Percentiles rank a stretch among this genome's conserved stretches.
phyloP scores from a whole-genome alignment of 1,140 invertebrate genomes.

The Gyrodactylus salaris region DNA sequence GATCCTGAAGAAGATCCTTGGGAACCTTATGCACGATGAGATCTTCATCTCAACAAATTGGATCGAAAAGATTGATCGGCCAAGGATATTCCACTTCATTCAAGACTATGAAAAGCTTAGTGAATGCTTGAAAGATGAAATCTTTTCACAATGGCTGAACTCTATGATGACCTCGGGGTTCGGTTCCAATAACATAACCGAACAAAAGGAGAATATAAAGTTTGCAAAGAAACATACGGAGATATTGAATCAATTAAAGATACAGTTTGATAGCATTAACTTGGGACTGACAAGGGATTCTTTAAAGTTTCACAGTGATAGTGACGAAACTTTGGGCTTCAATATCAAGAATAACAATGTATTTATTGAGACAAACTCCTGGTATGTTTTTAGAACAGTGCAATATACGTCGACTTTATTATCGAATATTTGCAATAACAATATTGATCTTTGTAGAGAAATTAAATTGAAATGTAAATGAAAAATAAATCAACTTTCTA shows the following conservation, averaged over 20 bases:
- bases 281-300: background rate
- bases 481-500: no score
- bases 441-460: background rate
- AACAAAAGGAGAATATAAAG: background rate
- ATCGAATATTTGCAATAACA: background rate
- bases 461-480: background rate
- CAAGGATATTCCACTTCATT: background rate
- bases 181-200: background rate
- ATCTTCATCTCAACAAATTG: background rate
- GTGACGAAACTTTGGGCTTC: background rate
- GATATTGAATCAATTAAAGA: background rate
- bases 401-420: background rate
- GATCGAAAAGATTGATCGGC: background rate
- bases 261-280: background rate
- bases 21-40: background rate
- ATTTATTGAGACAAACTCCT: background rate
- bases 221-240: background rate
- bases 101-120: background rate
- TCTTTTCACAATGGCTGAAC: background rate
- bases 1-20: background rate
- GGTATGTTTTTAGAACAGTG: background rate
- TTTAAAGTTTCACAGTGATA: background rate
- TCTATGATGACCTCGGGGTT: background rate
- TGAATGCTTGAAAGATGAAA: background rate
- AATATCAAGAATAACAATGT: background rate